Percentiles rank a stretch among this genome's conserved stretches.
These are phyloP conservation scores for Drosophila nannoptera DNA, from an alignment of 1,140 invertebrate genomes.

Conservation along the genomic window DNA sequence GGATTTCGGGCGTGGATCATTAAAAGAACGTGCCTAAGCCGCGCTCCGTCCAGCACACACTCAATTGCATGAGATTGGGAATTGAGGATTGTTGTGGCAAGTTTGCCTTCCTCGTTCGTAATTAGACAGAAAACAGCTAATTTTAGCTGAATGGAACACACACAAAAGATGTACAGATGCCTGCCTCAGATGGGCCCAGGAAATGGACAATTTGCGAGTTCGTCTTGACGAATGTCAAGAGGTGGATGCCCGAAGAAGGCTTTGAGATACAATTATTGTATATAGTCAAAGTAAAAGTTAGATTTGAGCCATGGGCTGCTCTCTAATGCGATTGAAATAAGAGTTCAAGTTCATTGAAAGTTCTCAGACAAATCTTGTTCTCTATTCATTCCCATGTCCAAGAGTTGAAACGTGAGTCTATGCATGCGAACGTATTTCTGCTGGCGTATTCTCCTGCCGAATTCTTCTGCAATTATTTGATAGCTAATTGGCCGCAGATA, in stretches of 20 bases:
- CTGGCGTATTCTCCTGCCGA: background rate
- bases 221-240: background rate
- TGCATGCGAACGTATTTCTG: background rate
- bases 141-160: conserved; percentile 30
- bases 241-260: background rate
- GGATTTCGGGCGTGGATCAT: conserved; percentile 28
- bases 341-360: too few species aligned
- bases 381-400: background rate
- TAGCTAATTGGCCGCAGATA: conserved; percentile 16
- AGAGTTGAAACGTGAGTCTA: background rate
- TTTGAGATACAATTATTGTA: background rate
- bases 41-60: background rate
- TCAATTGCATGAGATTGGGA: too few species aligned
- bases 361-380: too few species aligned
- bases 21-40: conserved; percentile 31
- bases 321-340: too few species aligned
- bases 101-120: conserved; percentile 16
- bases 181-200: conserved; percentile 20
- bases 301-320: background rate
- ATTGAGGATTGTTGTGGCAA: conserved; percentile 18
- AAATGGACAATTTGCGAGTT: conserved; percentile 35
- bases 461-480: conserved; percentile 13
- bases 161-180: conserved; percentile 8
- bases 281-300: too few species aligned
- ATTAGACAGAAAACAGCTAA: conserved; percentile 27